Evolutionary conservation across 2,888 invertebrate genomes (phyloP).

Genomic region (Ephialtes manifestator): DNA sequence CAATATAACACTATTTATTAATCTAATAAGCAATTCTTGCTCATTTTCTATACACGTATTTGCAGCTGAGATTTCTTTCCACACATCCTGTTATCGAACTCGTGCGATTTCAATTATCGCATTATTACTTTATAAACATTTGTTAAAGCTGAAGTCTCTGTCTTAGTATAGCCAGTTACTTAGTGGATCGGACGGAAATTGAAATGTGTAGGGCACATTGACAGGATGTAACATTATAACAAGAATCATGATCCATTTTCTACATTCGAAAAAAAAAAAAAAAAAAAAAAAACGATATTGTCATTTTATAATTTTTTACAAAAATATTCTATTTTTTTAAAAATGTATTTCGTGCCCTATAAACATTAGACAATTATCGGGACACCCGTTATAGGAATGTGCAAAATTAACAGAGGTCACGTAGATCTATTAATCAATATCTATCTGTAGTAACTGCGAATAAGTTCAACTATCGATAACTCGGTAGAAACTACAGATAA

Average conservation of each 20-base stretch:
- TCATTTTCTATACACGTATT: neutral
- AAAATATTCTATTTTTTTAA: too few relatives aligned
- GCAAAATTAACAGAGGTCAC: neutral
- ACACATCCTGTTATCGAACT: neutral
- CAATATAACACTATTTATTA: neutral
- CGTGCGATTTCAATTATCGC: neutral
- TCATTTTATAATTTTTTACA: neutral
- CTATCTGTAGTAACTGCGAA: neutral
- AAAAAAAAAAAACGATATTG: neutral
- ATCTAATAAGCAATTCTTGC: neutral
- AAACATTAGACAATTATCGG: neutral
- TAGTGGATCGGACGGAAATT: slow-evolving; percentile 12
- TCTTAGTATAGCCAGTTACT: neutral
- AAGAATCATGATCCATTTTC: neutral
- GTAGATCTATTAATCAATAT: neutral
- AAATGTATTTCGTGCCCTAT: neutral
- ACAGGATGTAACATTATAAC: neutral
- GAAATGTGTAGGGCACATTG: neutral
- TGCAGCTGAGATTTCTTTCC: neutral
- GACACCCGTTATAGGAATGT: neutral
- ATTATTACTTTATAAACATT: neutral
- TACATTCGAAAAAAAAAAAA: neutral
- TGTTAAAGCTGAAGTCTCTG: slow-evolving; percentile 16
- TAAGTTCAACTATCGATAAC: neutral
- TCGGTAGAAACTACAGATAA: neutral